Evolutionary conservation across 2,113 vertebrate species (phyloP), one percentile per base, ranked within the genome.

Genomic region (Rana temporaria): DNA sequence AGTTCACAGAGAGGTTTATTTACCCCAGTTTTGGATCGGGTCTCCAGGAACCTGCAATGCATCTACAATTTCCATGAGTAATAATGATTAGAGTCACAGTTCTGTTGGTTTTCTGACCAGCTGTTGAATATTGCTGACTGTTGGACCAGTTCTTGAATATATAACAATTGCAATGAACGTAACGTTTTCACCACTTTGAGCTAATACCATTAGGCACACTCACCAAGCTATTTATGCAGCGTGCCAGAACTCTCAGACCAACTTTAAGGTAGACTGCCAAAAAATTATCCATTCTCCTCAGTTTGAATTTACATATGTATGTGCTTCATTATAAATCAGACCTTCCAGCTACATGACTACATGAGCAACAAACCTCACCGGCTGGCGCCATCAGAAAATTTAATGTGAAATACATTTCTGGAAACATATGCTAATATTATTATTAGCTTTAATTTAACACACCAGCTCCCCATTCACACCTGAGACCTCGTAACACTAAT

Each of bases 291-390:
- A 24, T 34, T 79, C 22, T 79, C n/a, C 15, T 32, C 22, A 34
- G 22, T 14, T 26, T 79, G 76, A 79, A 79, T 79, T 79, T 79
- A 66, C 62, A 79, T 75, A 75, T 57, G 63, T 26, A 79, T 19
- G 76, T 30, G 19, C 24, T 18, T 14, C 18, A 16, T 79, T 67
- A 79, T 67, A 75, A 62, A n/a, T 60, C 72, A 60, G 34, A 34
- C 71, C 18, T 62, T 60, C 56, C 30, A 62, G 56, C 16, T 56
- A 60, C n/a, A 20, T 24, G 72, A 16, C 16, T 56, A 60, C n/a
- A 20, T 24, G 72, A 16, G 24, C 69, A 71, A 71, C 69, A 71
- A 71, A 71, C 48, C 9, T 48, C 42, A 48, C 42, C 9, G 12
- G 8, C 9, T 48, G 42, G 42, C 42, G 42, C 42, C 42, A 48